Conservation (phyloP, 1,140 invertebrate genomes). For the Brachionus calyciflorus region DNA sequence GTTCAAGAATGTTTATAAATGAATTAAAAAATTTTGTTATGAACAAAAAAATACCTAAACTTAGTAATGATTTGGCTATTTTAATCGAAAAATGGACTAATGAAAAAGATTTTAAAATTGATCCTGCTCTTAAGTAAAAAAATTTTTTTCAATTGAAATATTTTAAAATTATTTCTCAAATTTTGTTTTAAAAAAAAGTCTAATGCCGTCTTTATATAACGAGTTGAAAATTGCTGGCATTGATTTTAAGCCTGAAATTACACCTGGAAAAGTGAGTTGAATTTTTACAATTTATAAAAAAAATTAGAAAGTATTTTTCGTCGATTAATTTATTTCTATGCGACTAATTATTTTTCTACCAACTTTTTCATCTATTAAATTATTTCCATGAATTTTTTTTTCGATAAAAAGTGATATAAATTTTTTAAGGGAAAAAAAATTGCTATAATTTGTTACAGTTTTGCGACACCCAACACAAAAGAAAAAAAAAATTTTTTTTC, state of each 20-base stretch:
- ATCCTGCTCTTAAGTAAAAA: slow-evolving; percentile 40
- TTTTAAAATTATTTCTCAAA: not conserved
- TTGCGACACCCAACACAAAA: too few relatives aligned
- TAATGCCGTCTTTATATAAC: not conserved
- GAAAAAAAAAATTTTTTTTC: too few relatives aligned
- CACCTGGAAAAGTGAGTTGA: not conserved
- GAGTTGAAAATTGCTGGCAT: not conserved
- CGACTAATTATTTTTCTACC: too few relatives aligned
- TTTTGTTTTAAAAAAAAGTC: too few relatives aligned
- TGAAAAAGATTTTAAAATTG: slow-evolving; percentile 31
- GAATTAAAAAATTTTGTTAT: slow-evolving; percentile 28
- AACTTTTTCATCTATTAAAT: too few relatives aligned
- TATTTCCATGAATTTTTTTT: too few relatives aligned
- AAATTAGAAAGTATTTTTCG: not conserved
- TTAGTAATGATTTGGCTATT: slow-evolving; percentile 6
- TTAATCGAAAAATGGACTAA: slow-evolving; percentile 37
- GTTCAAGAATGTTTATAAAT: slow-evolving; percentile 1
- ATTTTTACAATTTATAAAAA: not conserved
- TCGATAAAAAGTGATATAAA: too few relatives aligned
- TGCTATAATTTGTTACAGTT: too few relatives aligned
- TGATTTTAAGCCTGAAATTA: not conserved
- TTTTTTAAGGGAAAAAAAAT: too few relatives aligned
- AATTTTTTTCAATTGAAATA: too few relatives aligned
- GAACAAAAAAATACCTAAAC: slow-evolving; percentile 20
- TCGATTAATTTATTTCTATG: too few relatives aligned